Conservation (phyloP, 2,113 vertebrate genomes). For the Pterocles orientalis region DNA sequence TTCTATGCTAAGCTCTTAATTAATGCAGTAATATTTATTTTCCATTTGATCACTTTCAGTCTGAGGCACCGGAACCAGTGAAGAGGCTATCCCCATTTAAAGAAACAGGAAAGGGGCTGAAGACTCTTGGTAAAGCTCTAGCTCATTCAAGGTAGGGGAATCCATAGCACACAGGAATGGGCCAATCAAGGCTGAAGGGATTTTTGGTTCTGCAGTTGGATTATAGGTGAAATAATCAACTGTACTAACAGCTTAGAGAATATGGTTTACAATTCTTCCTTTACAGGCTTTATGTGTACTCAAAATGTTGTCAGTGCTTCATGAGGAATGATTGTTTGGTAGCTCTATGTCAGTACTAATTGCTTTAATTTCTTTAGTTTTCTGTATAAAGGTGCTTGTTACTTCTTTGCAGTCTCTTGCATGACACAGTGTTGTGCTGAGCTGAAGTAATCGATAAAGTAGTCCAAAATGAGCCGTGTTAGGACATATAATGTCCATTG, state of each 20-base stretch:
- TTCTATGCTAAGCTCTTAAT: not conserved
- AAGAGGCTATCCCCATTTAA: not conserved
- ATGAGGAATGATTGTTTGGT: not conserved
- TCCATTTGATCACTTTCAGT: not conserved
- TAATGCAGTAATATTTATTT: not conserved
- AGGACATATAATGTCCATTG: not conserved
- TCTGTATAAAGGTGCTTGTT: not conserved
- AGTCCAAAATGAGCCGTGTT: not conserved
- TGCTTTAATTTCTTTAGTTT: not conserved
- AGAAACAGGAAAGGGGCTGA: constrained; percentile 56
- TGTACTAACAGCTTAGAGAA: not conserved
- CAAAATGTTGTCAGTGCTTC: not conserved
- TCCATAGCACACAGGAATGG: not conserved
- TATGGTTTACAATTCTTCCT: not conserved
- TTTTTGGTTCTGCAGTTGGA: not conserved
- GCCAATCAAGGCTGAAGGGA: not conserved
- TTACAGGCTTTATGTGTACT: not conserved
- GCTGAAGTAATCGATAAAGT: not conserved
- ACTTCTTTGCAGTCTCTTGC: not conserved
- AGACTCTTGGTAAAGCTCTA: constrained; percentile 67
- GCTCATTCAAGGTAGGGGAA: constrained; percentile 72
- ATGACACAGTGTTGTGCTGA: not conserved
- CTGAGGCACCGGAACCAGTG: constrained; percentile 7
- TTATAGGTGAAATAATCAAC: not conserved
- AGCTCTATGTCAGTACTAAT: not conserved